Conservation (phyloP, 2,797 vertebrate genomes). For the Cyprinodon diabolis region DNA sequence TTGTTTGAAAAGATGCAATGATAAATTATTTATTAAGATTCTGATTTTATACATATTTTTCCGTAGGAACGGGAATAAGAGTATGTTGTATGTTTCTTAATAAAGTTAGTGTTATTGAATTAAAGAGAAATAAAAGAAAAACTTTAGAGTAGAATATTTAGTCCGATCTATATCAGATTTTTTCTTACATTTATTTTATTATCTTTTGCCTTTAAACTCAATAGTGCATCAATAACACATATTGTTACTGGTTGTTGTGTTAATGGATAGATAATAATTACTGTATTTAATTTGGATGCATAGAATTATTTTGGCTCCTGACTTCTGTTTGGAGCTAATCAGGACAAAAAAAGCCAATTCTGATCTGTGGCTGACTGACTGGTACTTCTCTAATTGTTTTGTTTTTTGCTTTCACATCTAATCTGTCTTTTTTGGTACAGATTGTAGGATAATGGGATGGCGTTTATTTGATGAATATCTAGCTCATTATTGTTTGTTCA, state of each 20-base stretch:
- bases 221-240: too few species aligned
- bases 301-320: neutral
- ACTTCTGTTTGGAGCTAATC: neutral
- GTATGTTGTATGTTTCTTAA: neutral
- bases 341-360: neutral
- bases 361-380: neutral
- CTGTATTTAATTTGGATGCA: neutral
- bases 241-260: too few species aligned
- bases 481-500: constrained; percentile 28
- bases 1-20: neutral
- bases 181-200: too few species aligned
- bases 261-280: neutral
- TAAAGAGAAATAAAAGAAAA: neutral
- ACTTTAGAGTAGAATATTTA: neutral
- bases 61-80: neutral
- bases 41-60: too few species aligned
- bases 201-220: too few species aligned
- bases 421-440: constrained; percentile 10
- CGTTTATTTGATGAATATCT: constrained; percentile 25
- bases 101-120: neutral
- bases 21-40: neutral
- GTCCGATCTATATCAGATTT: neutral
- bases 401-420: neutral
- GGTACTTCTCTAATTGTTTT: neutral
- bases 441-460: neutral